Evolutionary conservation across 1,140 invertebrate species (phyloP).

Genomic region (Saccostrea glomerata): DNA sequence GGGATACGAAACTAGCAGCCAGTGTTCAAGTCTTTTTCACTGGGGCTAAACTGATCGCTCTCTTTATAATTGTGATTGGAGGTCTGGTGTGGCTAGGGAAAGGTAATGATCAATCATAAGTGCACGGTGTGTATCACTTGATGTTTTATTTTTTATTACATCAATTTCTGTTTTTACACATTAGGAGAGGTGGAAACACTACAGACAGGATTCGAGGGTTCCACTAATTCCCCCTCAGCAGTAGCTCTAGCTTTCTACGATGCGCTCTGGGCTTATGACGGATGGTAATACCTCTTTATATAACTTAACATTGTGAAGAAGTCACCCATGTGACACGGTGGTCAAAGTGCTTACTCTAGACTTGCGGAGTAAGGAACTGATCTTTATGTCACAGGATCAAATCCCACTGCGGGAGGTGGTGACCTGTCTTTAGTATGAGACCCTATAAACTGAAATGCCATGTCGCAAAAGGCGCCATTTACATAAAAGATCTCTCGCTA

Average conservation of each 20-base stretch:
- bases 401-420: too few relatives aligned
- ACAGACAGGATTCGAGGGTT: constrained; percentile 72
- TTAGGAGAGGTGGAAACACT: constrained; percentile 40
- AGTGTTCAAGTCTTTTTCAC: constrained; percentile 94
- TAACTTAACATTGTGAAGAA: too few relatives aligned
- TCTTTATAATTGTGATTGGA: constrained; percentile 89
- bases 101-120: constrained; percentile 79
- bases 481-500: too few relatives aligned
- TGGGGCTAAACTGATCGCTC: constrained; percentile 91
- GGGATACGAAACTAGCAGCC: constrained; percentile 84
- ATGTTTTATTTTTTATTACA: not conserved
- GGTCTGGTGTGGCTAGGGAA: constrained; percentile 86
- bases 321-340: too few relatives aligned
- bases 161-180: not conserved
- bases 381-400: too few relatives aligned
- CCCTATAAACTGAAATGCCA: too few relatives aligned
- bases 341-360: too few relatives aligned
- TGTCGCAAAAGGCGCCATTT: too few relatives aligned
- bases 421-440: too few relatives aligned
- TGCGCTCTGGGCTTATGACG: constrained; percentile 81
- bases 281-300: constrained; percentile 74
- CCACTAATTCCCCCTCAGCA: constrained; percentile 71
- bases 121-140: too few relatives aligned
- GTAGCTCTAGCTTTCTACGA: constrained; percentile 81
- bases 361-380: too few relatives aligned